Evolutionary conservation across 2,888 invertebrate genomes (phyloP), one percentile per base, ranked within the genome.

Genomic region (Metellina segmentata): DNA sequence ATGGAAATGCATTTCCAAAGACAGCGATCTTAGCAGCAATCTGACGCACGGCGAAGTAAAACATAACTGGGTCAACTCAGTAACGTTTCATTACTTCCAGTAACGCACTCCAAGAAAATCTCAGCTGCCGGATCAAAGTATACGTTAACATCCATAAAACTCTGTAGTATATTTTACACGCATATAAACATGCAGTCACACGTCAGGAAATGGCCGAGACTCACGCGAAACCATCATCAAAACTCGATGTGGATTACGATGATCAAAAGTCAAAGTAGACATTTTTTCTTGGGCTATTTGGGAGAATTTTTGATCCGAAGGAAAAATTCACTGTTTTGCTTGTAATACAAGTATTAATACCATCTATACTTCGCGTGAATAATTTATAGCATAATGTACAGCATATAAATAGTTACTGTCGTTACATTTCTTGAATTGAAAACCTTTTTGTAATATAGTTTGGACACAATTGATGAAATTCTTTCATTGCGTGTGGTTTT

Each of bases 141-240:
- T 71, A 74, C 16, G 61, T 52, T 16, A 85, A 61, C 85, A 52
- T 34, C 20, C 7, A 85, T 75, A 61, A 85, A 72, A 85, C 74
- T 72, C 72, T 53, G 53, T 74, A 70, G 86, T 71, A 53, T 87
- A 87, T 79, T 87, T 87, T 79, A 79, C 71, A 79, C 52, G 78
- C 74, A 81, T 74, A 88, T 81, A 81, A 81, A 88, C 74, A 88
- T 61, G 81, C 13, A 74, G 81, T 88, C 88, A 88, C 81, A 88
- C 81, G 53, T 81, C 11, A 48, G 72, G 74, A 81, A 81, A 88
- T 81, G 79, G 69, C 49, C 16, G 4, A 71, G 8, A 16, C 9
- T 53, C 88, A 88, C 88, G 88, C 88, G 51, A 88, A 69, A 49
- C 16, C 0, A 49, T 74, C 74, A 88, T 88, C 88, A 88, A 69